These are phyloP conservation scores for Platypus cylindrus DNA, from an alignment of 2,888 invertebrate species.

Conservation along the genomic window DNA sequence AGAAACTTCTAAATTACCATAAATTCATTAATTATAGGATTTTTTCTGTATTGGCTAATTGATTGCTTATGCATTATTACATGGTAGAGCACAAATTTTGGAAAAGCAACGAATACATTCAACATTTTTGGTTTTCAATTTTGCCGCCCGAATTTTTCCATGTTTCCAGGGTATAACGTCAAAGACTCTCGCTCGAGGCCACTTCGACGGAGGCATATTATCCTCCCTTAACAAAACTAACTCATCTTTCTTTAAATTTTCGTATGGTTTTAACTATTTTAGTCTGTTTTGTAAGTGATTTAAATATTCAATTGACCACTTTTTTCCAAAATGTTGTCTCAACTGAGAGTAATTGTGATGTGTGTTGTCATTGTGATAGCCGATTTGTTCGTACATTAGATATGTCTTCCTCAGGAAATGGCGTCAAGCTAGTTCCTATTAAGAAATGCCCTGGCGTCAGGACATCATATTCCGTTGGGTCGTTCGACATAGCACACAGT, in stretches of 20 bases:
- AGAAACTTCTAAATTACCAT: too few species aligned
- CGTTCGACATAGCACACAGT: not conserved
- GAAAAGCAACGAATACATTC: not conserved
- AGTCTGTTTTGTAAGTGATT: not conserved
- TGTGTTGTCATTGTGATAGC: too few species aligned
- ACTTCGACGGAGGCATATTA: not conserved
- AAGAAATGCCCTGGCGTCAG: constrained; percentile 1
- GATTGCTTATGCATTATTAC: too few species aligned
- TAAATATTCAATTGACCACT: not conserved
- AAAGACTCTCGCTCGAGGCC: not conserved
- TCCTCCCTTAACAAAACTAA: not conserved
- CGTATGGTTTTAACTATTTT: not conserved
- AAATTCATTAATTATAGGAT: too few species aligned
- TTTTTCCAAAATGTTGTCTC: not conserved
- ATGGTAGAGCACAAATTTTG: not conserved
- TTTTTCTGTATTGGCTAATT: too few species aligned
- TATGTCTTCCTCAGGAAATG: constrained; percentile 1
- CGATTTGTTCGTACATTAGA: not conserved
- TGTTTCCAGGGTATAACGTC: not conserved
- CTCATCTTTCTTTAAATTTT: not conserved
- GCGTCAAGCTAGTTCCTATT: not conserved
- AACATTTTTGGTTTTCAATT: not conserved
- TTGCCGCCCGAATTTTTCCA: not conserved
- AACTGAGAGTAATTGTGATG: not conserved
- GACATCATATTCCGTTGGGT: constrained; percentile 1